phyloP scores from a whole-genome alignment of 2,797 vertebrate species.

The Neostethus bicornis region DNA sequence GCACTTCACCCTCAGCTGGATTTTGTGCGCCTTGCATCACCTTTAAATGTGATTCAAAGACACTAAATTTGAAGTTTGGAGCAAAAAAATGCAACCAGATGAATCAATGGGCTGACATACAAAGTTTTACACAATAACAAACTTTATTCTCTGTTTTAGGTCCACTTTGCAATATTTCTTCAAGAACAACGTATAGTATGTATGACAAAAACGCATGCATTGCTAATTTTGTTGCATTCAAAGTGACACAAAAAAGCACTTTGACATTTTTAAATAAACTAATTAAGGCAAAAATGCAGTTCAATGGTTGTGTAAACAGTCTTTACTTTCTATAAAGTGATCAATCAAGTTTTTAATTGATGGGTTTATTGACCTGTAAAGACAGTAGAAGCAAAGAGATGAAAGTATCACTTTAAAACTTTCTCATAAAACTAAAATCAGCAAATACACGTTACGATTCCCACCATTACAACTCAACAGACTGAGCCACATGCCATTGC shows the following conservation, averaged over 20 bases:
- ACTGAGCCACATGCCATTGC: constrained; percentile 49
- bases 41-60: constrained; percentile 33
- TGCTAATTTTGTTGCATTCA: background rate
- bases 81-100: background rate
- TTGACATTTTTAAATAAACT: background rate
- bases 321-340: background rate
- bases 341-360: background rate
- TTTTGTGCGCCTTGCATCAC: constrained; percentile 30
- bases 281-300: background rate
- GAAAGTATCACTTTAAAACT: background rate
- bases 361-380: background rate
- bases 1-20: constrained; percentile 42
- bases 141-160: background rate
- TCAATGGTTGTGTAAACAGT: background rate
- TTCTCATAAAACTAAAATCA: constrained; percentile 1
- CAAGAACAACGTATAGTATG: background rate
- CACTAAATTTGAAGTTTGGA: constrained; percentile 2
- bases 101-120: background rate
- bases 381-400: background rate
- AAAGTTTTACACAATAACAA: background rate
- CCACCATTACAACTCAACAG: constrained; percentile 3
- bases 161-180: background rate
- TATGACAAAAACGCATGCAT: background rate
- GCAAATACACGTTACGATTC: constrained; percentile 2
- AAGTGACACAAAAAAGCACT: background rate